phyloP scores from a whole-genome alignment of 1,140 invertebrate species.

The Drosophila carrolli region DNA sequence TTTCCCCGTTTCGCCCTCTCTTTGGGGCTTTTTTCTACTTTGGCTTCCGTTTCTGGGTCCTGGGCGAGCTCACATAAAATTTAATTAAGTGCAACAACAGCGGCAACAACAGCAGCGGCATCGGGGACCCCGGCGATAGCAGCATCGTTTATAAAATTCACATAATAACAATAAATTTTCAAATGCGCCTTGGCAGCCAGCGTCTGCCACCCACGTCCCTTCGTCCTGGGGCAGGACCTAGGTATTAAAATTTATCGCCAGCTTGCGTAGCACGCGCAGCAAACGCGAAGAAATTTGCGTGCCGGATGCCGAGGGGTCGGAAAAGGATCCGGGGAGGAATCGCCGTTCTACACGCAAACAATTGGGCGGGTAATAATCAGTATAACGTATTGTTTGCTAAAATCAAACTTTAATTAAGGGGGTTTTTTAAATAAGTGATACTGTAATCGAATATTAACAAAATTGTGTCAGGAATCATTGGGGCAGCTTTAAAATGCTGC shows the following conservation, averaged over 20 bases:
- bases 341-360: not conserved
- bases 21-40: not conserved
- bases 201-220: constrained; percentile 11
- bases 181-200: constrained; percentile 66
- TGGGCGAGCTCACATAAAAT: constrained; percentile 73
- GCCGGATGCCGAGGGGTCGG: constrained; percentile 27
- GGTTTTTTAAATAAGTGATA: not conserved
- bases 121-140: constrained; percentile 39
- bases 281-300: constrained; percentile 77
- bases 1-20: not conserved
- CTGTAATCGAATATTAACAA: too few relatives aligned
- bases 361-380: not conserved
- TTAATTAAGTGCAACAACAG: constrained; percentile 83
- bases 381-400: not conserved
- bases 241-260: constrained; percentile 81
- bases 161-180: constrained; percentile 83
- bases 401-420: not conserved
- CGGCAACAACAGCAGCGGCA: constrained; percentile 28
- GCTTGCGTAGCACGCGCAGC: constrained; percentile 71
- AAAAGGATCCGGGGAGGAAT: not conserved
- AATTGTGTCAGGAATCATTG: too few relatives aligned
- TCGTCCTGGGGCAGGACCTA: constrained; percentile 29
- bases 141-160: constrained; percentile 82
- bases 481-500: too few relatives aligned
- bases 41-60: constrained; percentile 18